Evolutionary conservation across 2,888 invertebrate genomes (phyloP).

Genomic region (Nipponacmea schrenckii): DNA sequence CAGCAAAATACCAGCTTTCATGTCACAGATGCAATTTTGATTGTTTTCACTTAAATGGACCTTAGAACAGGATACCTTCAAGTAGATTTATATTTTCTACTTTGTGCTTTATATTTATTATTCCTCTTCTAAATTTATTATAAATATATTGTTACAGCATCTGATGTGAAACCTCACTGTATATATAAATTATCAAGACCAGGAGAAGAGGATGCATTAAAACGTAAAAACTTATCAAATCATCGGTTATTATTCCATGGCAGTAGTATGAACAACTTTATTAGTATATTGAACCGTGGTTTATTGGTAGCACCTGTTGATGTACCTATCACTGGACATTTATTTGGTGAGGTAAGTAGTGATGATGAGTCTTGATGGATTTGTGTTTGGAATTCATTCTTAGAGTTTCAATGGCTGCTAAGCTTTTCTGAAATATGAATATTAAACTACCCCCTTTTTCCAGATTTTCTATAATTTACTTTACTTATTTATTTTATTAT

Average conservation of each 20-base stretch:
- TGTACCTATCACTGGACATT: conserved; percentile 66
- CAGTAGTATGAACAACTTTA: conserved; percentile 69
- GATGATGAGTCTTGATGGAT: not conserved
- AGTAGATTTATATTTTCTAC: too few relatives aligned
- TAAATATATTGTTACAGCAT: too few relatives aligned
- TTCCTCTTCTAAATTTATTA: too few relatives aligned
- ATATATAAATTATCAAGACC: conserved; percentile 60
- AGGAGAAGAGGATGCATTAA: conserved; percentile 52
- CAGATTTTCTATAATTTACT: too few relatives aligned
- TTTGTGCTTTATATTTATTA: too few relatives aligned
- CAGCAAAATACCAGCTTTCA: too few relatives aligned
- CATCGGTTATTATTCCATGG: conserved; percentile 71
- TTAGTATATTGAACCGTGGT: conserved; percentile 70
- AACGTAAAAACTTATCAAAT: conserved; percentile 50
- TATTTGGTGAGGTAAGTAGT: conserved; percentile 67
- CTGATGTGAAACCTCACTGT: conserved; percentile 49
- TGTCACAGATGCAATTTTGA: not conserved
- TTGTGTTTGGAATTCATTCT: too few relatives aligned
- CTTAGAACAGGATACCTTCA: too few relatives aligned
- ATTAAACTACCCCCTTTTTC: not conserved
- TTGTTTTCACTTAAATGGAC: too few relatives aligned
- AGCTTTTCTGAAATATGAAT: too few relatives aligned
- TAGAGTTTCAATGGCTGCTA: not conserved
- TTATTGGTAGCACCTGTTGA: conserved; percentile 69
- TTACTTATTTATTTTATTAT: not conserved